phyloP scores from a whole-genome alignment of 2,888 invertebrate genomes.

The Rhorus exstirpatorius region DNA sequence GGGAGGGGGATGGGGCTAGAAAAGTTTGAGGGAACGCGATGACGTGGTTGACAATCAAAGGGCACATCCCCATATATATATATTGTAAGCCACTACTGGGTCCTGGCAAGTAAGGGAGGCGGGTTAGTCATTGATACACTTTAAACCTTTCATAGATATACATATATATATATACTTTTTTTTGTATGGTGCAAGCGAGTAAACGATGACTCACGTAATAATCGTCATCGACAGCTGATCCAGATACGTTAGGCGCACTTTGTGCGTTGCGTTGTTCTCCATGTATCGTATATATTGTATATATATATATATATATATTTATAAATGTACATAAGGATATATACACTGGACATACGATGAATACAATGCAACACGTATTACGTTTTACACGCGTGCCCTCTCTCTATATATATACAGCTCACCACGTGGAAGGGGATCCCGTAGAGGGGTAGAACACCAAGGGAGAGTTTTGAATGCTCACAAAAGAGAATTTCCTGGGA shows the following conservation, averaged over 20 bases:
- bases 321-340: neutral
- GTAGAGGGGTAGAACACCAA: slow-evolving; percentile 11
- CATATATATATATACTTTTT: slow-evolving; percentile 3
- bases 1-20: neutral
- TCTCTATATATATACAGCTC: slow-evolving; percentile 6
- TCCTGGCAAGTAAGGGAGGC: slow-evolving; percentile 65
- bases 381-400: slow-evolving; percentile 60
- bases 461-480: slow-evolving; percentile 57
- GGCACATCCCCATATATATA: slow-evolving; percentile 37
- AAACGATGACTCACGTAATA: slow-evolving; percentile 81
- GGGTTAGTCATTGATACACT: slow-evolving; percentile 84
- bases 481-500: slow-evolving; percentile 65
- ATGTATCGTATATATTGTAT: no score
- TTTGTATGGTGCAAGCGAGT: slow-evolving; percentile 17
- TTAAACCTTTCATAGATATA: slow-evolving; percentile 80
- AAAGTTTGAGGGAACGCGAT: slow-evolving; percentile 58
- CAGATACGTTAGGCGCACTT: slow-evolving; percentile 74
- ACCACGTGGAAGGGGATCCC: slow-evolving; percentile 28
- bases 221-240: slow-evolving; percentile 83
- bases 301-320: slow-evolving; percentile 41
- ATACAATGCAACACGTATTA: slow-evolving; percentile 69
- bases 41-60: slow-evolving; percentile 67
- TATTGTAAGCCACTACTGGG: slow-evolving; percentile 46
- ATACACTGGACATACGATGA: slow-evolving; percentile 9
- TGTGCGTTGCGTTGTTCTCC: slow-evolving; percentile 16